phyloP scores from a whole-genome alignment of 2,888 invertebrate genomes.

The Drosophila vallismaia region DNA sequence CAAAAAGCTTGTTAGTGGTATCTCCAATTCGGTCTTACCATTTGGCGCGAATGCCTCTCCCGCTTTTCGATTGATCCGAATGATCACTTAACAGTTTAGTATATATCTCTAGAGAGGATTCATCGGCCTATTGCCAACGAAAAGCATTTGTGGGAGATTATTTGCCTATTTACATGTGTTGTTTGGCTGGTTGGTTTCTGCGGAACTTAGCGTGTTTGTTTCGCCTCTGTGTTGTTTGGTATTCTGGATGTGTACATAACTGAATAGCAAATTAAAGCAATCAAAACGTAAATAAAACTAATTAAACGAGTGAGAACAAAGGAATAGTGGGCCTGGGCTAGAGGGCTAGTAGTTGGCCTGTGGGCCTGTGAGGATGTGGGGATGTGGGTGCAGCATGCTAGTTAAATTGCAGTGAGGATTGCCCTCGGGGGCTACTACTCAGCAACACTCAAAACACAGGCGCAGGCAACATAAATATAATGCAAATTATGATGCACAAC shows the following conservation, averaged over 20 bases:
- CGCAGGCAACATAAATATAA: conserved; percentile 31
- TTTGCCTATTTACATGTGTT: conserved; percentile 61
- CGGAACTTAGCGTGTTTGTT: conserved; percentile 18
- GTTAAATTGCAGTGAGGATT: conserved; percentile 42
- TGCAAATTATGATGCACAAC: conserved; percentile 40
- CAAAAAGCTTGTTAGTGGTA: conserved; percentile 34
- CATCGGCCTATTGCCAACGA: conserved; percentile 37
- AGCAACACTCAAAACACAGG: conserved; percentile 4
- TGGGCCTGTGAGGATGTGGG: conserved; percentile 8
- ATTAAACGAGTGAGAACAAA: conserved; percentile 63
- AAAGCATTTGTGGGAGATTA: conserved; percentile 35
- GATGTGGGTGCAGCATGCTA: conserved; percentile 51
- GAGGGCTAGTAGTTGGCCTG: conserved; percentile 1
- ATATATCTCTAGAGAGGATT: conserved; percentile 14
- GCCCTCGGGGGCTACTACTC: conserved; percentile 20
- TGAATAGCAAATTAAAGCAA: conserved; percentile 72
- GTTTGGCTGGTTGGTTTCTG: conserved; percentile 29
- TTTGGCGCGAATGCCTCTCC: background rate
- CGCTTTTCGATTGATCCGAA: background rate
- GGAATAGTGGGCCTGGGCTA: conserved; percentile 6
- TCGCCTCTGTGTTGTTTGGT: conserved; percentile 15
- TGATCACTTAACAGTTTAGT: conserved; percentile 9
- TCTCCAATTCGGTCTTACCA: background rate
- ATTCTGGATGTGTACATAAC: conserved; percentile 53
- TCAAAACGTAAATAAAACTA: conserved; percentile 66